Conservation (phyloP, 2,888 invertebrate genomes). For the Acrocera orbiculus region DNA sequence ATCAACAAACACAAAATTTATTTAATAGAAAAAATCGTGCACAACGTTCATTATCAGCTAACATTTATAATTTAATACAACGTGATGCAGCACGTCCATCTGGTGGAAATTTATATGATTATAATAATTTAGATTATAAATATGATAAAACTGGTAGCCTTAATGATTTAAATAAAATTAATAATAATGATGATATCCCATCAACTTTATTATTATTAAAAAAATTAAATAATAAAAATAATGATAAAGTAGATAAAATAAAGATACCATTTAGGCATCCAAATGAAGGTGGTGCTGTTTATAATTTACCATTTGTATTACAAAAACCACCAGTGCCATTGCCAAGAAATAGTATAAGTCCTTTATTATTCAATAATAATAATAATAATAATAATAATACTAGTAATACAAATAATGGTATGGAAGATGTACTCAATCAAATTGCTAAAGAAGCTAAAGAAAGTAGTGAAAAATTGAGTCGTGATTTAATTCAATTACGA, state of each 20-base stretch:
- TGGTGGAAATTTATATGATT: conserved; percentile 36
- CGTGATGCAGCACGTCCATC: conserved; percentile 36
- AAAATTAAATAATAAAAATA: conserved; percentile 23
- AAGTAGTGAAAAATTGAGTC: conserved; percentile 50
- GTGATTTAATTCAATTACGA: conserved; percentile 42
- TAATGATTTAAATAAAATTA: conserved; percentile 36
- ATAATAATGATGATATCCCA: conserved; percentile 21
- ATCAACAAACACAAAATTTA: conserved; percentile 25
- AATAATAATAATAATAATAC: conserved; percentile 25
- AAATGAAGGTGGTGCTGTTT: conserved; percentile 28
- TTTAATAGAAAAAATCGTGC: conserved; percentile 58
- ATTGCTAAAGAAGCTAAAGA: conserved; percentile 59
- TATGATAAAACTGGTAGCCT: conserved; percentile 45
- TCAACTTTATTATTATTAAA: conserved; percentile 23
- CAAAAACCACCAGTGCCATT: conserved; percentile 39
- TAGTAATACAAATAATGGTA: conserved; percentile 33
- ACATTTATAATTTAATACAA: conserved; percentile 60
- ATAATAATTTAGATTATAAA: conserved; percentile 34
- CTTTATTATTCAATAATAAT: too few species aligned
- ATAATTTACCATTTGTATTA: conserved; percentile 23
- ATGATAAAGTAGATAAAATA: conserved; percentile 16
- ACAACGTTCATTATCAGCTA: conserved; percentile 65
- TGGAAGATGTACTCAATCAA: conserved; percentile 55
- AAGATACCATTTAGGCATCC: conserved; percentile 22
- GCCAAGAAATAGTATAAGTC: conserved; percentile 32